Evolutionary conservation across 2,888 invertebrate species (phyloP).

Genomic region (Blastobasis lacticolella): DNA sequence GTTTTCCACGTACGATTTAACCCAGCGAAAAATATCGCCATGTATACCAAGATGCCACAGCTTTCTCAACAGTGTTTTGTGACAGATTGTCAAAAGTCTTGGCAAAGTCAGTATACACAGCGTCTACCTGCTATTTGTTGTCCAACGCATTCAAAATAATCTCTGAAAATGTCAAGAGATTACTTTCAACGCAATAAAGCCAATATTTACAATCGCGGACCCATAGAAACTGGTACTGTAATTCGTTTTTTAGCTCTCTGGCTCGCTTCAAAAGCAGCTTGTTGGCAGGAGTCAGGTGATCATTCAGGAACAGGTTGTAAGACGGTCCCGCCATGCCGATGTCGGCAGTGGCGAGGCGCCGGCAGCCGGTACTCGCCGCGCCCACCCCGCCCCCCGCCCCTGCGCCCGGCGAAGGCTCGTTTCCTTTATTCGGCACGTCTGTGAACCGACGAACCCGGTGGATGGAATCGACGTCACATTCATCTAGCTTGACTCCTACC

Average conservation of each 20-base stretch:
- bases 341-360: constrained; percentile 3
- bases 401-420: background rate
- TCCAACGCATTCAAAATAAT: no score
- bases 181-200: no score
- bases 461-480: constrained; percentile 3
- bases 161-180: no score
- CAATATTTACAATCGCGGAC: no score
- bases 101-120: no score
- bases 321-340: constrained; percentile 5
- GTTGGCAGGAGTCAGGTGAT: constrained; percentile 8
- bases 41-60: no score
- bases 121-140: no score
- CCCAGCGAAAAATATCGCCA: no score
- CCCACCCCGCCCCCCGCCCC: background rate
- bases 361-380: background rate
- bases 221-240: no score
- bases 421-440: background rate
- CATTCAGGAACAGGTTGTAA: background rate
- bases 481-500: background rate
- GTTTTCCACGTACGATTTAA: no score
- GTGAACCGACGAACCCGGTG: constrained; percentile 6
- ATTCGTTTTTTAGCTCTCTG: background rate
- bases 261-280: constrained; percentile 3
- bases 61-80: no score
- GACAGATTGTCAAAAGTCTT: no score